Percentiles rank a stretch among this genome's conserved stretches.
Evolutionary conservation across 2,113 vertebrate genomes (phyloP).

Genomic region (Siniperca chuatsi): DNA sequence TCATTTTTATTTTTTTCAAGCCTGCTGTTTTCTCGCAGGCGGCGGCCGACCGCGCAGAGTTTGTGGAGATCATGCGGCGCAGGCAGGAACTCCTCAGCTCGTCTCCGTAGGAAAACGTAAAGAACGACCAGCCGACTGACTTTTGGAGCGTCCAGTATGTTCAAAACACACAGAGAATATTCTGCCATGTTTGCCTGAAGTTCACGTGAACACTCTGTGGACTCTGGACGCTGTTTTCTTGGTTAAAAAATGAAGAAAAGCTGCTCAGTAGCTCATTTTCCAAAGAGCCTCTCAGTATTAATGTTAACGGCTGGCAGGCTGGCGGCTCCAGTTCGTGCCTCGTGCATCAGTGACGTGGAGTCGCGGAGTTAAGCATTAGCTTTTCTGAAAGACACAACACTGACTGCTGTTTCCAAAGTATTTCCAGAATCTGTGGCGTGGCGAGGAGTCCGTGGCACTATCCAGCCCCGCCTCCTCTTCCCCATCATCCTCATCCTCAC

Average conservation of each 20-base stretch:
- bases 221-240: not conserved
- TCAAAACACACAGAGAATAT: not conserved
- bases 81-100: conserved; percentile 79
- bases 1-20: not conserved
- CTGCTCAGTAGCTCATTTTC: conserved; percentile 9
- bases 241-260: not conserved
- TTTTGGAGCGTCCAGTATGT: not conserved
- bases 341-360: no score
- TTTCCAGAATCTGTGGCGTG: no score
- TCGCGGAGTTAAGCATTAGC: no score
- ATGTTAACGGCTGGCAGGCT: not conserved
- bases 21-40: conserved; percentile 77
- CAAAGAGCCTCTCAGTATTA: conserved; percentile 61
- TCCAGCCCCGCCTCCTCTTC: no score
- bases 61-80: conserved; percentile 80
- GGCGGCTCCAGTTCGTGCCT: not conserved
- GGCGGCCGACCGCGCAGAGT: conserved; percentile 80
- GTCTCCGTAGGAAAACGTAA: conserved; percentile 62
- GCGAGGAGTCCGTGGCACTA: no score
- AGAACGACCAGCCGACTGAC: not conserved
- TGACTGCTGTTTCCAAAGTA: no score
- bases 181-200: conserved; percentile 61
- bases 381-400: no score
- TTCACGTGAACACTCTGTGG: conserved; percentile 12
- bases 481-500: no score